phyloP scores from a whole-genome alignment of 2,888 invertebrate genomes.

The Gasteruption jaculator region DNA sequence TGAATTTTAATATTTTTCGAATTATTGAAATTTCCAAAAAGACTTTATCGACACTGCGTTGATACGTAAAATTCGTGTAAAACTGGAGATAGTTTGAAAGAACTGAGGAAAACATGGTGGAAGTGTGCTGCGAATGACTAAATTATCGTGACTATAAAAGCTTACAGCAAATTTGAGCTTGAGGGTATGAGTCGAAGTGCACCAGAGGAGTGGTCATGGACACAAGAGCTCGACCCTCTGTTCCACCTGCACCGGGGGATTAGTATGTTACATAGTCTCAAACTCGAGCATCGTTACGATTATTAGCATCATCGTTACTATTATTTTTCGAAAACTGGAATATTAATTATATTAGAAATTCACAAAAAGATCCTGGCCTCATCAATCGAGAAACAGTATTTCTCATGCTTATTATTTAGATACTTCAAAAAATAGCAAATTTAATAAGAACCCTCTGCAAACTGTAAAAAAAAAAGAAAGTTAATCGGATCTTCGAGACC shows the following conservation, averaged over 20 bases:
- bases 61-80: neutral
- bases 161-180: slow-evolving; percentile 49
- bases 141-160: slow-evolving; percentile 42
- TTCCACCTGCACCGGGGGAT: slow-evolving; percentile 49
- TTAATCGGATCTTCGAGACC: no score
- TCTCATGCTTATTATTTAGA: no score
- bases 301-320: slow-evolving; percentile 5
- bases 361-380: no score
- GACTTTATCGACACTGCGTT: neutral
- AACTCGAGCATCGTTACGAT: slow-evolving; percentile 22
- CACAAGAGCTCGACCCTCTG: slow-evolving; percentile 44
- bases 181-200: slow-evolving; percentile 43
- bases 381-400: no score
- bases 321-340: neutral
- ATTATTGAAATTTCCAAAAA: no score
- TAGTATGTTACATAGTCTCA: slow-evolving; percentile 45
- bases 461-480: no score
- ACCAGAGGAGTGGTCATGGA: slow-evolving; percentile 44
- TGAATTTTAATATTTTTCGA: no score
- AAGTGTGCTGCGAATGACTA: slow-evolving; percentile 32
- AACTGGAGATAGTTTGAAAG: slow-evolving; percentile 11
- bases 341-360: slow-evolving; percentile 6
- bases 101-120: slow-evolving; percentile 18
- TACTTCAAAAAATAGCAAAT: no score
- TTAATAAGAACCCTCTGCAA: no score